A percentile compares a stretch with the other conserved stretches of the same genome.
Evolutionary conservation across 23 tunicate genomes (phyloP).

Genomic region (Botrylloides violaceus): DNA sequence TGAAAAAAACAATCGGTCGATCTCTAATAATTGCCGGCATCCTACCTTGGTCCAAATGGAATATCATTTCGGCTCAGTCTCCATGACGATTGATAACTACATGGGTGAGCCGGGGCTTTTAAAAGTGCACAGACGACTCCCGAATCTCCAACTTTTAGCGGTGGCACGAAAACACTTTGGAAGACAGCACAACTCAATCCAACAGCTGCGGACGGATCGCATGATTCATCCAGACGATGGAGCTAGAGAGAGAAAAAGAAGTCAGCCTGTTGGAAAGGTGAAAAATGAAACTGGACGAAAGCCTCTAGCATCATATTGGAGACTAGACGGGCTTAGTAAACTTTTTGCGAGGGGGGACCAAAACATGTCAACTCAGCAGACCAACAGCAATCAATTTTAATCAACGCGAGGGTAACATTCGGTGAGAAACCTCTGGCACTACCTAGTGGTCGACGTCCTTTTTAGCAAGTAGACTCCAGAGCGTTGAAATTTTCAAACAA

Average conservation of each 20-base stretch:
- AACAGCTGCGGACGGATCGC: conserved; percentile 1
- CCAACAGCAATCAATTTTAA: too few species aligned
- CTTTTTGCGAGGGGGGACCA: neutral
- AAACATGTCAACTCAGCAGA: neutral
- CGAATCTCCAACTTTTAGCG: conserved; percentile 26
- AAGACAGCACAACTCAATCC: conserved; percentile 8
- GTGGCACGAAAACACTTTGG: conserved; percentile 32
- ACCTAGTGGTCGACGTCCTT: too few species aligned
- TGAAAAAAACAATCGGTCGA: neutral
- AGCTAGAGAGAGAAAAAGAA: conserved; percentile 10
- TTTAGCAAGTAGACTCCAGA: too few species aligned
- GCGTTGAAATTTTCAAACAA: too few species aligned
- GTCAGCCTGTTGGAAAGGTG: too few species aligned
- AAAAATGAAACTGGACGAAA: too few species aligned
- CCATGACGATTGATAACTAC: conserved; percentile 72
- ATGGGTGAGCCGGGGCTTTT: conserved; percentile 45
- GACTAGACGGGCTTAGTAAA: neutral
- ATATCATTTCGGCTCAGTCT: conserved; percentile 23
- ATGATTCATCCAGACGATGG: conserved; percentile 7
- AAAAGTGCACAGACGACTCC: conserved; percentile 43
- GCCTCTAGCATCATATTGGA: too few species aligned
- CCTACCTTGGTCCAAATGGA: conserved; percentile 67
- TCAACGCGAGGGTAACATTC: too few species aligned
- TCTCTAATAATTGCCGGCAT: neutral
- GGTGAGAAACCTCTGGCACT: too few species aligned